Percentiles rank a stretch among this genome's conserved stretches.
Evolutionary conservation across 2,797 vertebrate species (phyloP).

Genomic region (Brotogeris chrysoptera): DNA sequence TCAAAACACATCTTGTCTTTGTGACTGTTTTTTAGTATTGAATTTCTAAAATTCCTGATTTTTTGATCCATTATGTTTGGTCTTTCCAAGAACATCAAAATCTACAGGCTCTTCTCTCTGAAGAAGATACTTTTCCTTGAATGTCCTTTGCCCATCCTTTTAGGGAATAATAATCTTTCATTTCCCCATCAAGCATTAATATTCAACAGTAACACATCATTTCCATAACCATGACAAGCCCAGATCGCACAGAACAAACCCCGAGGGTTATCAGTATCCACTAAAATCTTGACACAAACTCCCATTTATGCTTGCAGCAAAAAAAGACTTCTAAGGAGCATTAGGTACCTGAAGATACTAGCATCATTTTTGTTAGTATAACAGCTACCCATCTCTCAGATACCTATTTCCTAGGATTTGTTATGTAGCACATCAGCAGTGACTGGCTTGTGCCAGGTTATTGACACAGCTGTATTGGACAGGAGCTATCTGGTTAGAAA

Average conservation of each 20-base stretch:
- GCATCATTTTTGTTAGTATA: background rate
- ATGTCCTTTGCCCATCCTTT: background rate
- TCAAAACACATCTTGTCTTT: background rate
- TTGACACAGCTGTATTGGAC: background rate
- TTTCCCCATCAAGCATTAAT: background rate
- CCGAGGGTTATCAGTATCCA: background rate
- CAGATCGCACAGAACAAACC: background rate
- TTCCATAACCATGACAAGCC: background rate
- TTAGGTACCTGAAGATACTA: background rate
- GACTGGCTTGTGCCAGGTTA: background rate
- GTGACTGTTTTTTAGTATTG: background rate
- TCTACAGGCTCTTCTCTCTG: background rate
- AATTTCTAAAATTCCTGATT: background rate
- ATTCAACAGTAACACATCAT: background rate
- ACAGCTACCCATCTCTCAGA: background rate
- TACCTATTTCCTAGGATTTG: background rate
- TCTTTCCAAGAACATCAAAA: background rate
- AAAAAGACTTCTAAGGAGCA: background rate
- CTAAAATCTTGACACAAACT: background rate
- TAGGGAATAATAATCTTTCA: background rate
- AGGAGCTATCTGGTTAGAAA: background rate
- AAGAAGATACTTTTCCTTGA: background rate
- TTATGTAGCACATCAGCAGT: background rate
- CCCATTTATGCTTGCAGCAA: background rate
- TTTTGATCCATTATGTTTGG: background rate